Evolutionary conservation across 1,140 invertebrate genomes (phyloP), one percentile per base, ranked within the genome.

Genomic region (Steinernema khuongi): DNA sequence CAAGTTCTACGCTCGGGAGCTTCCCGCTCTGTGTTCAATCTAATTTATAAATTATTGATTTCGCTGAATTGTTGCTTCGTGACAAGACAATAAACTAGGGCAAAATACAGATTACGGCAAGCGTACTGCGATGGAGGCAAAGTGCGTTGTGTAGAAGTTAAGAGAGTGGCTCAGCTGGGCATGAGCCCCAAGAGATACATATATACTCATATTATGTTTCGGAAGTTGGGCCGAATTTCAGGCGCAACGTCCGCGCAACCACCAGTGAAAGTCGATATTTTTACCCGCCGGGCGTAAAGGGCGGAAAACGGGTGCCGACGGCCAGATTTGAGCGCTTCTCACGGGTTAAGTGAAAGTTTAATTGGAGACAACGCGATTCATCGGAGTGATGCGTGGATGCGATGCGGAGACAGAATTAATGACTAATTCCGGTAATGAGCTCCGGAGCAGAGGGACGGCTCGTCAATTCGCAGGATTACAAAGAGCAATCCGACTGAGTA

Each of bases 31-130:
- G 22, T 7, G 14, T 7, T 60, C 50, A 60, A 60, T 60, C 50
- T 60, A 60, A 60, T 60, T 60, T 60, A 60, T 60, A 60, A 60
- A 60, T 60, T 60, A 60, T 60, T 60, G 50, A 60, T 60, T 26
- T 60, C 22, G 50, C 14, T 60, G 50, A 60, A 60, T 60, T 41
- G 36, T 7, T 41, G 36, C n/a, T 7, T 11, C 36, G 7, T 7
- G 36, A 22, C 14, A 14, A 60, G 50, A 60, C 11, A 26, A 60
- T 22, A 60, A 60, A 60, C 14, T 22, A 60, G 4, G 26, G 2
- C 14, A 60, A 11, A 60, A 11, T 60, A 7, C 14, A 14, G 26
- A 60, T 14, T 41, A 41, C n/a, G 7, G 36, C n/a, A 41, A 41
- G n/a, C n/a, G n/a, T n/a, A n/a, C n/a, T n/a, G n/a, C n/a, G n/a